Base-by-base conservation (phyloP, 2,797 vertebrate genomes). In the Picus viridis region DNA sequence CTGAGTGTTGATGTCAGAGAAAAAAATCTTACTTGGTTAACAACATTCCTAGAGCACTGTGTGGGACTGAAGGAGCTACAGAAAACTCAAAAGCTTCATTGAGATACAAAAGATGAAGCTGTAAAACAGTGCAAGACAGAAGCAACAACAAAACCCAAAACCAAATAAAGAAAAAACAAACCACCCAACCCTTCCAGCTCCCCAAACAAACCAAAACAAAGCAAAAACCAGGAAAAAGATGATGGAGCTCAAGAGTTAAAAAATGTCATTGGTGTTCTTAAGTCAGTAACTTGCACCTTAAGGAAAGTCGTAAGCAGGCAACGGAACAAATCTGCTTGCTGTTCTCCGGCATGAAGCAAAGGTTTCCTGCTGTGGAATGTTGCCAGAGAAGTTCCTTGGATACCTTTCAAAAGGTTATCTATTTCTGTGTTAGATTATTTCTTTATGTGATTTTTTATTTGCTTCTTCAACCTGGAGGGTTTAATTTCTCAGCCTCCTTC, bases 1-100 rank as follows among this genome's bases (percentile, higher is more conserved):
- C 77, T 95, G 83, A 86, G 62, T 71, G 89, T 92, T 95, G 89
- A 95, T 95, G 92, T 89, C 92, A 93, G 84, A 63, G 82, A 76
- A 89, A 43, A 92, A 93, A 92, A 79, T 92, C 83, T 92, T 88
- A 69, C 51, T 93, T 43, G 8, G 70, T 86, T 93, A 93, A 89
- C 49, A 86, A 64, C 72, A 88, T 93, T 94, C 87, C 77, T 95
- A 77, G 76, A 91, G 77, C 74, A 80, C 54, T 92, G 39, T 39
- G 77, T 84, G 71, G 61, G 58, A 71, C 81, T 67, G 54, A 90
- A 72, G 47, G 59, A 90, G n/a, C 75, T 78, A 19, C 53, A 75
- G 65, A 87, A 94, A 85, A 57, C 29, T 67, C 39, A 17, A 43
- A 80, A 36, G 12, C 7, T 93, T 83, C 58, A 36, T 1, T 67